These are phyloP conservation scores for Tetraodon nigroviridis DNA, from an alignment of 2,113 vertebrate species.

Conservation along the genomic window DNA sequence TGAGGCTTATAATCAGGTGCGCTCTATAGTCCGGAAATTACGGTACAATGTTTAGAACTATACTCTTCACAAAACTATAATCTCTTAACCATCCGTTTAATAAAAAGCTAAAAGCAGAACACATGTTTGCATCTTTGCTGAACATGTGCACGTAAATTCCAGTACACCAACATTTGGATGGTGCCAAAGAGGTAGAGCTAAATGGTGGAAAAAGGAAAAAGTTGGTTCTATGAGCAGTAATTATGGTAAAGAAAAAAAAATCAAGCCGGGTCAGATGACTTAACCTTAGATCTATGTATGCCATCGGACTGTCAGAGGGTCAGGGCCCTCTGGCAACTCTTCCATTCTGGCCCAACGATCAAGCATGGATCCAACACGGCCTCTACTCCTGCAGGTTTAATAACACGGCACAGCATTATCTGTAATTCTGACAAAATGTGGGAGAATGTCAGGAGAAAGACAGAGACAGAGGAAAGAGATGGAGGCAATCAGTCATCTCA, in stretches of 20 bases:
- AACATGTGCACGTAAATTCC: neutral
- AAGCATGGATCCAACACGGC: no score
- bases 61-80: no score
- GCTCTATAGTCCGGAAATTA: no score
- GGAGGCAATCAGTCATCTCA: neutral
- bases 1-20: no score
- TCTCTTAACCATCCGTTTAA: no score
- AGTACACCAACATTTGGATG: no score
- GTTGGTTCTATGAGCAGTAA: constrained; percentile 65
- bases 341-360: constrained; percentile 28
- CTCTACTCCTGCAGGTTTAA: neutral
- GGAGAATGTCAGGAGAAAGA: neutral
- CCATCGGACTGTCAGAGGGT: constrained; percentile 63
- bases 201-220: constrained; percentile 31
- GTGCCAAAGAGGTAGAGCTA: neutral
- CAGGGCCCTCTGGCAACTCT: constrained; percentile 53
- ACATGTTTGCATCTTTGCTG: constrained; percentile 14
- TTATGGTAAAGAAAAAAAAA: constrained; percentile 54
- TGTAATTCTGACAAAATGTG: constrained; percentile 5
- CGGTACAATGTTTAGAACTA: no score
- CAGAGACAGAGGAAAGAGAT: neutral
- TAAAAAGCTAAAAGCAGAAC: no score
- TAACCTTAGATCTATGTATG: constrained; percentile 79
- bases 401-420: constrained; percentile 2
- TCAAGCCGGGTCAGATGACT: constrained; percentile 70